Conservation (phyloP, 2,888 invertebrate genomes). For the Tetranychus piercei region DNA sequence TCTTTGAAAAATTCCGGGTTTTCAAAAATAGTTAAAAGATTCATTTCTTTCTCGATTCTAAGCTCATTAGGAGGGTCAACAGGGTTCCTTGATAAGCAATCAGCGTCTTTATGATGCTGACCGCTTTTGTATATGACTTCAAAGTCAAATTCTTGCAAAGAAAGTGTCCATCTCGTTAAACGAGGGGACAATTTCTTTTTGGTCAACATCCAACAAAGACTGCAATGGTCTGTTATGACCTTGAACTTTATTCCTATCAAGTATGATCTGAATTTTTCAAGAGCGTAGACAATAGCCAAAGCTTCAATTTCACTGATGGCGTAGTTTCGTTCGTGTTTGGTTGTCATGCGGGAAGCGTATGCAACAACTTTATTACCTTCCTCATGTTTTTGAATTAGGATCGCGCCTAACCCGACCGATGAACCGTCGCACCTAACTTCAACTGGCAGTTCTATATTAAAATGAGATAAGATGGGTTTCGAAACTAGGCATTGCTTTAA, state of each 20-base stretch:
- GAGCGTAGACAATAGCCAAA: too few species aligned
- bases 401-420: not conserved
- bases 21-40: too few species aligned
- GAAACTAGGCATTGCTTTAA: not conserved
- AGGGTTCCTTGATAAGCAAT: not conserved
- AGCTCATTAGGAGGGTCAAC: not conserved
- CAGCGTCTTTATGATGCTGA: not conserved
- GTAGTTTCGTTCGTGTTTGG: conserved; percentile 2
- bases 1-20: too few species aligned
- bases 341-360: not conserved
- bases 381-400: not conserved
- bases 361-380: not conserved
- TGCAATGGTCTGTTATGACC: conserved; percentile 12
- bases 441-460: not conserved
- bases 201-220: not conserved
- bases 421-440: not conserved
- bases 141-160: conserved; percentile 3
- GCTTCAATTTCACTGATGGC: too few species aligned
- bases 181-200: not conserved
- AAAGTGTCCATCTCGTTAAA: conserved; percentile 9
- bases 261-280: too few species aligned
- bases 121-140: not conserved
- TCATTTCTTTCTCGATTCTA: too few species aligned
- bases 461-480: not conserved
- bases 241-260: too few species aligned